Base-by-base conservation (phyloP, 1,140 invertebrate genomes). In the Drosophila varians region DNA sequence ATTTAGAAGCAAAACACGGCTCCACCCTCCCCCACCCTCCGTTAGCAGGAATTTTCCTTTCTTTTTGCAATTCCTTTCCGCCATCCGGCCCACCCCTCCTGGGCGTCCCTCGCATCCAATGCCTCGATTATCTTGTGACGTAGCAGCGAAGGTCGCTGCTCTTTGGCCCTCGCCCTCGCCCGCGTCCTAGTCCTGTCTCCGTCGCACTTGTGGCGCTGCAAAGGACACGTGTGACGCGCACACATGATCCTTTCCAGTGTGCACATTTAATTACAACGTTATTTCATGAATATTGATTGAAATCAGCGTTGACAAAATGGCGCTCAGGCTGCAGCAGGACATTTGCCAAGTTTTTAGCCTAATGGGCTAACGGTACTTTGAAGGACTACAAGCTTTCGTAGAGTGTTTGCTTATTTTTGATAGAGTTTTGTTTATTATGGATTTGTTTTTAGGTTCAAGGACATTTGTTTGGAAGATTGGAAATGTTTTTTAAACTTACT, bases 141-240 rank as follows among this genome's bases (percentile, higher is more conserved):
- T 66, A 48, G 60, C 21, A 52, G 42, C 71, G 60, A 74, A 73
- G 69, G 71, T 66, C 71, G 51, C 60, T 38, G 61, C 36, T 66
- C 62, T 18, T 28, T 16, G 8, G 46, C 14, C 46, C 28, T 47
- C 43, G 4, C 26, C 4, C 21, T 36, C n/a, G n/a, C n/a, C n/a
- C n/a, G n/a, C n/a, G n/a, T n/a, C n/a, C n/a, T n/a, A n/a, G n/a
- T n/a, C n/a, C 57, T 25, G 26, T 25, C n/a, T 11, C 31, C 9
- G 5, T 8, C 38, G 18, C 40, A 6, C 47, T 31, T 57, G 18
- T 26, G 31, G 28, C 28, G 49, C 55, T 66, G 80, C 76, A 73
- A 80, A 84, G 80, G 80, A 80, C 80, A 84, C 57, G 76, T 73
- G 40, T 84, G 80, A 84, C 82, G 76, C 77, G 76, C 71, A 62